A percentile compares a stretch with the other conserved stretches of the same genome.
Conservation (phyloP, 2,888 invertebrate species). For the Itoplectis maculator region DNA sequence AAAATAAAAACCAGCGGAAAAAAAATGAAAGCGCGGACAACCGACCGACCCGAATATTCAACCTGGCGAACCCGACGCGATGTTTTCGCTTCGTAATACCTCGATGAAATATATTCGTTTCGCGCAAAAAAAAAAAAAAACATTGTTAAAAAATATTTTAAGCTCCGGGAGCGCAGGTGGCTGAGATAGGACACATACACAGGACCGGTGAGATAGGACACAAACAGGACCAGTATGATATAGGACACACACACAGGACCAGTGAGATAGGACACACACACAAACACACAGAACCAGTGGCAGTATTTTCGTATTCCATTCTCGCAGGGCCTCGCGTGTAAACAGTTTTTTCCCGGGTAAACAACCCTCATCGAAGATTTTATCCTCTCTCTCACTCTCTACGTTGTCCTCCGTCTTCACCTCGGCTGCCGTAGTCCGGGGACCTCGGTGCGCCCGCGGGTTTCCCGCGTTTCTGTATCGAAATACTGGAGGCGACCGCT, state of each 20-base stretch:
- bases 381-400: too few relatives aligned
- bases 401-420: neutral
- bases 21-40: neutral
- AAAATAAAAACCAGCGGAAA: slow-evolving; percentile 30
- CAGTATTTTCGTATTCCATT: slow-evolving; percentile 17
- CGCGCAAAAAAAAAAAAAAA: neutral
- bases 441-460: slow-evolving; percentile 11
- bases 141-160: slow-evolving; percentile 46
- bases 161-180: slow-evolving; percentile 34
- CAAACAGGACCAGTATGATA: too few relatives aligned
- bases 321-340: slow-evolving; percentile 17
- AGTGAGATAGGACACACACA: slow-evolving; percentile 3
- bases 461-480: neutral
- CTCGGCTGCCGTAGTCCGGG: neutral
- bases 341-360: slow-evolving; percentile 32
- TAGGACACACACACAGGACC: too few relatives aligned
- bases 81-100: slow-evolving; percentile 24
- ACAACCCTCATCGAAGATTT: slow-evolving; percentile 35
- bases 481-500: neutral
- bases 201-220: too few relatives aligned
- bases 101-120: slow-evolving; percentile 21
- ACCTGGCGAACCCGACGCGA: slow-evolving; percentile 11
- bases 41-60: slow-evolving; percentile 31
- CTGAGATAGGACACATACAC: slow-evolving; percentile 5
- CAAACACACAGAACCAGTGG: neutral